These are phyloP conservation scores for Eumeta japonica DNA, from an alignment of 1,140 invertebrate genomes.

Conservation along the genomic window DNA sequence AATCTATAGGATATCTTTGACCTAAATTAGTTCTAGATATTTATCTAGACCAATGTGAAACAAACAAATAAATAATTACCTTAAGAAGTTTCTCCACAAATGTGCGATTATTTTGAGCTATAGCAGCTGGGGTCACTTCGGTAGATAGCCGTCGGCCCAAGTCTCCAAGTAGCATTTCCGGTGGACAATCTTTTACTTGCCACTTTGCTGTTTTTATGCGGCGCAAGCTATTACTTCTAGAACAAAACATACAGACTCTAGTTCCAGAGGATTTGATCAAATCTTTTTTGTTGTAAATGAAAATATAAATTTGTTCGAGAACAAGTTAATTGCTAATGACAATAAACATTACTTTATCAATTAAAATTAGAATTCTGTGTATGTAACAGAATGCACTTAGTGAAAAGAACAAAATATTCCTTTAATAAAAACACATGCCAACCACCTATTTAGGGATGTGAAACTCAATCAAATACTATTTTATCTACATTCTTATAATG, in stretches of 20 bases:
- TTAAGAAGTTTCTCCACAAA: conserved; percentile 97
- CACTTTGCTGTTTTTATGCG: conserved; percentile 62
- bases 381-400: too few species aligned
- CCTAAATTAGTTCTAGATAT: too few species aligned
- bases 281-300: background rate
- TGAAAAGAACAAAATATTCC: too few species aligned
- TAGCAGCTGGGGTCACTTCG: conserved; percentile 76
- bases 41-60: too few species aligned
- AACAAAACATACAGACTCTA: conserved; percentile 8
- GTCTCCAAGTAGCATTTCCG: conserved; percentile 51
- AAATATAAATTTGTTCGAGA: background rate
- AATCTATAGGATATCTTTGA: too few species aligned
- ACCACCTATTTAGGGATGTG: too few species aligned
- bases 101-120: conserved; percentile 96
- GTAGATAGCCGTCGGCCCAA: conserved; percentile 45
- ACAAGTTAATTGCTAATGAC: too few species aligned
- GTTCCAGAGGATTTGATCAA: background rate
- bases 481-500: too few species aligned
- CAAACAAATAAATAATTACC: too few species aligned
- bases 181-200: conserved; percentile 60
- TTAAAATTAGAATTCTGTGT: too few species aligned
- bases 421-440: too few species aligned
- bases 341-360: background rate
- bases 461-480: too few species aligned
- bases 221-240: conserved; percentile 61